Evolutionary conservation across 2,888 invertebrate species (phyloP), one percentile per base, ranked within the genome.

Genomic region (Amphiduros pacificus): DNA sequence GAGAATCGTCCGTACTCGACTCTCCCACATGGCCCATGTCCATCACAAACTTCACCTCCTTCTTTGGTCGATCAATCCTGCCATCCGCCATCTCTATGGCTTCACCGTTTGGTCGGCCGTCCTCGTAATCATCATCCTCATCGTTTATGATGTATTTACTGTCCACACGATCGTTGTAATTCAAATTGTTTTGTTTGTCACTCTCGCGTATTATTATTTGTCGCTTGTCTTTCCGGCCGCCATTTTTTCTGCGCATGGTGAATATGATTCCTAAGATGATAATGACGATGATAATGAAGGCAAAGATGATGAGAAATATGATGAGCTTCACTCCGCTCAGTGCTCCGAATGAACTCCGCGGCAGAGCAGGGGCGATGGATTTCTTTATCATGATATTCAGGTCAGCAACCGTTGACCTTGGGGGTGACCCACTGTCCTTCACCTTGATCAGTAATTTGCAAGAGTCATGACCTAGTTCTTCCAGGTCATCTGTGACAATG

Each of bases 31-130:
- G 32, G 5, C 24, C 51, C 2, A 32, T 50, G 31, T 58, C 58
- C 32, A 58, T 48, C 14, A 58, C 48, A 49, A 58, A 58, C 27
- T 58, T 58, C 2, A 58, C 58, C 32, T 58, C 58, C 50, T 58
- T 58, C 26, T 58, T 58, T 4, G 58, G 58, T 44, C 44, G 6
- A 22, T 44, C 44, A 5, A 44, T n/a, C n/a, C n/a, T n/a, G n/a
- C n/a, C n/a, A n/a, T n/a, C n/a, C 22, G 44, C n/a, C 44, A 44
- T 44, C 9, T n/a, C 44, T 20, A n/a, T 22, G 6, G 22, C 6
- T 6, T 44, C 20, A 44, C 44, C 44, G 22, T 44, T 44, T 44
- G 44, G 44, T 44, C 9, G 44, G n/a, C 44, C 44, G 22, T 44
- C 44, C n/a, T 22, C 22, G n/a, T 22, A 20, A 22, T 44, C 44